phyloP scores from a whole-genome alignment of 2,113 vertebrate species.

The Archocentrus centrarchus region DNA sequence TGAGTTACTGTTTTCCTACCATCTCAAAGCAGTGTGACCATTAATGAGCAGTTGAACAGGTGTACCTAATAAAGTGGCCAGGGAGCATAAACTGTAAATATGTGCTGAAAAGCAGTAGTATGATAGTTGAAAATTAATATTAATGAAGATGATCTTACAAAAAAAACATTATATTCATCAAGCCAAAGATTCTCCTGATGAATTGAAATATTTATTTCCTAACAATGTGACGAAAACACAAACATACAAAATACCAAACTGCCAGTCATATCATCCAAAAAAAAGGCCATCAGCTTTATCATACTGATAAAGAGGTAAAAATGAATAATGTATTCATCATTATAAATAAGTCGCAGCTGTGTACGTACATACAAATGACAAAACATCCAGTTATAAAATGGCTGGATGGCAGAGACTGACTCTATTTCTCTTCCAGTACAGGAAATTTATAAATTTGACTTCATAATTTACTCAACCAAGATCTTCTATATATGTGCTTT shows the following conservation, averaged over 20 bases:
- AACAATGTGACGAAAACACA: conserved; percentile 55
- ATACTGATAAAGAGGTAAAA: conserved; percentile 58
- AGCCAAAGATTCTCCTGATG: background rate
- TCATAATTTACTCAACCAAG: background rate
- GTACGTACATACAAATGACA: conserved; percentile 6
- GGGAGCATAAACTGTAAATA: background rate
- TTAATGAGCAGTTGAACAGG: background rate
- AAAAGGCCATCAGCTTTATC: conserved; percentile 34
- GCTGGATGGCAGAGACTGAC: background rate
- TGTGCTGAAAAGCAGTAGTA: background rate
- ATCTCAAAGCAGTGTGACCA: too few species aligned
- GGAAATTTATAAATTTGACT: background rate
- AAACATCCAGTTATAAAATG: conserved; percentile 6
- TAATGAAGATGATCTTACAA: background rate
- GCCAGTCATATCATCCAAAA: conserved; percentile 39
- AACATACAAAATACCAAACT: conserved; percentile 72
- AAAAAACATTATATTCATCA: conserved; percentile 4
- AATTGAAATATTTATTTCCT: conserved; percentile 65
- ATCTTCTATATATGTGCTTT: background rate
- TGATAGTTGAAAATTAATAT: background rate
- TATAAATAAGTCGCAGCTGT: conserved; percentile 62
- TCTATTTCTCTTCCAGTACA: background rate
- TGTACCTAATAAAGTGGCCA: background rate
- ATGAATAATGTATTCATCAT: conserved; percentile 19
- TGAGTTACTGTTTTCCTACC: too few species aligned